A percentile compares a stretch with the other conserved stretches of the same genome.
phyloP scores from a whole-genome alignment of 1,140 invertebrate species.

The Telenomus remus region DNA sequence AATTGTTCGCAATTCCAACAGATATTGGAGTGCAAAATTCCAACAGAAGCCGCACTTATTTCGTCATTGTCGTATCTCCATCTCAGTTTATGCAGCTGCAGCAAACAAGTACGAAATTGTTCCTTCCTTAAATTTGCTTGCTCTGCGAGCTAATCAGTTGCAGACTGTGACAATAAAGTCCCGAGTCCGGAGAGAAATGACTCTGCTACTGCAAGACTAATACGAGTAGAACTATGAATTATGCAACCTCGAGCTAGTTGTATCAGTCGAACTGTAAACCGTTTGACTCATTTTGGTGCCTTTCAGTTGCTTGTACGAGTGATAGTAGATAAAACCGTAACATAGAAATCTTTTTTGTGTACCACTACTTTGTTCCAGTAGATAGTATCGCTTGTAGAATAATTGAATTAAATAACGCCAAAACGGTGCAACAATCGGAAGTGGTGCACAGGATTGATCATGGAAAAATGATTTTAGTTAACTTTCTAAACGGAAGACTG shows the following conservation, averaged over 20 bases:
- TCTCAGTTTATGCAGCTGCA: constrained; percentile 52
- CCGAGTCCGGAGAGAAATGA: constrained; percentile 36
- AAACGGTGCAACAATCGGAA: constrained; percentile 34
- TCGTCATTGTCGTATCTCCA: constrained; percentile 58
- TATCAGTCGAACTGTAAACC: constrained; percentile 2
- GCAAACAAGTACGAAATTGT: constrained; percentile 52
- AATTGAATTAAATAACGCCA: constrained; percentile 48
- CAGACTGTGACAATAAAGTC: constrained; percentile 53
- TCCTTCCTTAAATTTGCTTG: constrained; percentile 39
- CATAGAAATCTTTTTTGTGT: constrained; percentile 18
- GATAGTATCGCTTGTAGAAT: constrained; percentile 28
- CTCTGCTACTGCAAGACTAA: constrained; percentile 20
- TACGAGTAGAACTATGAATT: constrained; percentile 36
- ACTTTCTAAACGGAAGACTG: constrained; percentile 21
- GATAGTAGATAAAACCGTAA: constrained; percentile 28
- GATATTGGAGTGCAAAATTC: constrained; percentile 46
- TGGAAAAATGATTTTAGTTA: constrained; percentile 30
- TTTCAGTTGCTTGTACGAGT: constrained; percentile 29
- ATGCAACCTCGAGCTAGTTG: constrained; percentile 13
- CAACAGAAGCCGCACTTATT: constrained; percentile 48
- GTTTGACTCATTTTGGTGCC: constrained; percentile 25
- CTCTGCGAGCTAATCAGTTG: constrained; percentile 59
- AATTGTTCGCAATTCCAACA: background rate
- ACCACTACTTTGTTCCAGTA: constrained; percentile 15
- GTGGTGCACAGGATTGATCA: constrained; percentile 23